Base-by-base conservation (phyloP, 1,140 invertebrate genomes). In the Dreissena polymorpha region DNA sequence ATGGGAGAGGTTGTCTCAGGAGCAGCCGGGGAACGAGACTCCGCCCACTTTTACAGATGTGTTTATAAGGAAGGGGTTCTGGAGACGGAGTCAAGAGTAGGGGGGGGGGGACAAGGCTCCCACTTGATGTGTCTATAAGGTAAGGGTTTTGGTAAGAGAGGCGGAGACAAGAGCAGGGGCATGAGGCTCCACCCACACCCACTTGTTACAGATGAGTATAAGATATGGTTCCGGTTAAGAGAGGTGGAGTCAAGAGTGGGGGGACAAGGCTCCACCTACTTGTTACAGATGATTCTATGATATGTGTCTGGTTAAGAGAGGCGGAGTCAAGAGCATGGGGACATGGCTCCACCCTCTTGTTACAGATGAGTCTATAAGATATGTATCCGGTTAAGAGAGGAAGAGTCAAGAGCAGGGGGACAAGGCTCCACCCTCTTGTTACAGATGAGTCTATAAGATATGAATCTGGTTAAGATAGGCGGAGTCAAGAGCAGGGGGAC, bases 241-340 rank as follows among this genome's bases (percentile, higher is more conserved):
- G 39, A 39, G 39, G 39, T 8, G 39, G 3, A 39, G 39, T 39
- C 39, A 39, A 8, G 39, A 39, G 39, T 5, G 3, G 39, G 39
- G 39, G 39, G 8, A 39, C 8, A 8, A 39, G 39, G 39, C 39
- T 39, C 39, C 39, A 39, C 39, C 39, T 8, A 39, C 39, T 39
- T 39, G 39, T 39, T 39, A 39, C 39, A 39, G 39, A 39, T 39
- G 39, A 5, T 2, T 39, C 2, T 39, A 39, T 39, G 8, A 39
- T n/a, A n/a, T n/a, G n/a, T 95, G 90, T 87, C 94, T 84, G 94
- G 94, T 16, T 77, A 83, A 60, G 79, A 70, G n/a, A 86, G 78
- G 68, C 53, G 85, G 51, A 86, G 27, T 86, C 86, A 63, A 51
- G 82, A 14, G 78, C 84, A 85, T 27, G 84, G 83, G 51, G 73